phyloP scores from a whole-genome alignment of 2,888 invertebrate species.

The Tenthredo scrophulariae region DNA sequence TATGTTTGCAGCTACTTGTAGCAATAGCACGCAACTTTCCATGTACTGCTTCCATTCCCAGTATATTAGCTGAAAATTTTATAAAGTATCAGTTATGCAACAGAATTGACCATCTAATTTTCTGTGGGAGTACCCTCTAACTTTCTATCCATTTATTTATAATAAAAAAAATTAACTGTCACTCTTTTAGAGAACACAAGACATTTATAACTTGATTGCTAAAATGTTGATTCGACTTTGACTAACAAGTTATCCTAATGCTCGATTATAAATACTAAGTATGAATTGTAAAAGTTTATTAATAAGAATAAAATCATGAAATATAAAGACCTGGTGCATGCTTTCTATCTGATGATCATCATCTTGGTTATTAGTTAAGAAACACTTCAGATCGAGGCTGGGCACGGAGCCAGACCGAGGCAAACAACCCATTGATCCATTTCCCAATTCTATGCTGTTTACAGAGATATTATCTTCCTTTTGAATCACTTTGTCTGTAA shows the following conservation, averaged over 20 bases:
- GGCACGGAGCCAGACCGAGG: slow-evolving; percentile 76
- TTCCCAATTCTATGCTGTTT: slow-evolving; percentile 74
- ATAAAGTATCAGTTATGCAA: background rate
- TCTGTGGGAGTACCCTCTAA: background rate
- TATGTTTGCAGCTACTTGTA: slow-evolving; percentile 80
- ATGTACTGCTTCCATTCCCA: slow-evolving; percentile 78
- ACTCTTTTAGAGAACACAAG: background rate
- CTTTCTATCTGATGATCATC: slow-evolving; percentile 71
- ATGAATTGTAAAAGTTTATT: slow-evolving; percentile 28
- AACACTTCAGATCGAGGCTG: slow-evolving; percentile 77
- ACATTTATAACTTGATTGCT: background rate
- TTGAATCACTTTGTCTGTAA: slow-evolving; percentile 70
- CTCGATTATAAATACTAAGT: background rate
- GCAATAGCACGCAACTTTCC: slow-evolving; percentile 79
- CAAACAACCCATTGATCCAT: slow-evolving; percentile 66
- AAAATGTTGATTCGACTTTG: background rate
- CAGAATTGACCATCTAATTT: too few species aligned
- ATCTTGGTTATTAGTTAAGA: slow-evolving; percentile 71
- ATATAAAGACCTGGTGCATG: slow-evolving; percentile 70
- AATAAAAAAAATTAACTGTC: background rate
- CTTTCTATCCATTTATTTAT: background rate
- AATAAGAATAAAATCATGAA: background rate
- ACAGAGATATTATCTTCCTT: slow-evolving; percentile 75
- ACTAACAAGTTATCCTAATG: background rate
- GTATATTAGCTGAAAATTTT: slow-evolving; percentile 70